phyloP scores from a whole-genome alignment of 2,113 vertebrate genomes.

The Vireo altiloquus region DNA sequence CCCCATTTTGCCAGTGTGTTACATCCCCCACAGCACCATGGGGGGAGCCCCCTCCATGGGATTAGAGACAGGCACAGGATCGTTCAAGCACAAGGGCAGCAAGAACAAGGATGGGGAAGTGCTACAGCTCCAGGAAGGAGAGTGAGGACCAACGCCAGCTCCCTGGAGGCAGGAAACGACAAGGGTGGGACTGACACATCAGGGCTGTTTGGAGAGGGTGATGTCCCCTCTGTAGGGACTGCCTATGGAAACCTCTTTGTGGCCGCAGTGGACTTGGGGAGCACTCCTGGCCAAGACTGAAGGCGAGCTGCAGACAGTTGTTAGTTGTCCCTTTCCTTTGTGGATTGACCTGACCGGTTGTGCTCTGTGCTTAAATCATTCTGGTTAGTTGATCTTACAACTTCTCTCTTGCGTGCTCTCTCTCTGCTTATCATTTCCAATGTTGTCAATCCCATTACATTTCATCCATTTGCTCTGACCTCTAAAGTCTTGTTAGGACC shows the following conservation, averaged over 20 bases:
- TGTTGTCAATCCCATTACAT: slow-evolving; percentile 73
- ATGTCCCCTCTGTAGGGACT: neutral
- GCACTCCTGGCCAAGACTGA: slow-evolving; percentile 18
- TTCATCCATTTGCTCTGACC: slow-evolving; percentile 71
- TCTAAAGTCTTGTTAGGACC: slow-evolving; percentile 53
- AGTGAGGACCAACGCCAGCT: slow-evolving; percentile 44
- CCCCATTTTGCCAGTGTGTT: slow-evolving; percentile 60
- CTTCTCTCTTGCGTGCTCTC: neutral
- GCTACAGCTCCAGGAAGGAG: slow-evolving; percentile 48
- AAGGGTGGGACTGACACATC: neutral
- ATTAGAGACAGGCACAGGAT: slow-evolving; percentile 72
- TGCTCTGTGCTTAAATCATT: slow-evolving; percentile 71
- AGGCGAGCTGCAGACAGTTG: slow-evolving; percentile 45
- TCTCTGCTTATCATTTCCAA: slow-evolving; percentile 31
- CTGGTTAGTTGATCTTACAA: slow-evolving; percentile 53
- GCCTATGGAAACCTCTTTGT: slow-evolving; percentile 27
- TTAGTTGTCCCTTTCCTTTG: slow-evolving; percentile 38
- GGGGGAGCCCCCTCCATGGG: slow-evolving; percentile 30
- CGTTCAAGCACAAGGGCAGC: slow-evolving; percentile 56
- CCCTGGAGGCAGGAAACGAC: slow-evolving; percentile 11
- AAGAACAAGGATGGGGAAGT: slow-evolving; percentile 53
- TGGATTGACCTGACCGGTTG: slow-evolving; percentile 26
- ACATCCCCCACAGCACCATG: slow-evolving; percentile 25
- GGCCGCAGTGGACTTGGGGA: neutral
- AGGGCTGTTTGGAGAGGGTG: slow-evolving; percentile 5